Evolutionary conservation across 2,113 vertebrate species (phyloP), one percentile per base, ranked within the genome.

Genomic region (Apteryx mantelli): DNA sequence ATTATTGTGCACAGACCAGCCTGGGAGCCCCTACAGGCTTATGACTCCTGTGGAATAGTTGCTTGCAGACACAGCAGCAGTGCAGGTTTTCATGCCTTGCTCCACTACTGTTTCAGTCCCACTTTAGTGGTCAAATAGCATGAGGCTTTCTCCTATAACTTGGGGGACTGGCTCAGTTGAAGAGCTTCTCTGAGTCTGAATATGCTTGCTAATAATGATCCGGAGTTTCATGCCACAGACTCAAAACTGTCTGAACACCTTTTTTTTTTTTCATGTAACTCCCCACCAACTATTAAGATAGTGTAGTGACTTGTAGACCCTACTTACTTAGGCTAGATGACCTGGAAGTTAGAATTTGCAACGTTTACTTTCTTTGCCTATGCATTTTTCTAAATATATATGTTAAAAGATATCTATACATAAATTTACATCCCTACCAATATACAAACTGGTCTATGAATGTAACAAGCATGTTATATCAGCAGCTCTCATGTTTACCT

Each of bases 1-100:
- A 74, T 70, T 58, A 13, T 26, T 70, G 15, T 19, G 32, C 42
- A 16, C 0, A 0, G 36, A 61, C 20, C 36, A 13, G 24, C 63
- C 26, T 89, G 18, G 46, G 36, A 89, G 83, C 32, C 32, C 7
- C 36, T 26, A 36, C 28, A 38, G 21, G 16, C 34, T 71, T 85
- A 58, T 60, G 44, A 12, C 7, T 95, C 32, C 40, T 42, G 12
- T 77, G 19, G 42, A 93, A n/a, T 5, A 75, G 46, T 12, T 69
- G 38, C 13, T 74, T 78, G 18, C 28, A 91, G 7, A 9, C n/a
- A 21, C 42, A 73, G 48, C 68, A 60, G 76, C n/a, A 68, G 55
- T 22, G 0, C 7, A 40, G 82, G 44, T 32, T 75, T 55, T 19
- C 5, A 1, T 55, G 53, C 46, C 26, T 73, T 36, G 24, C 38